These are phyloP conservation scores for Rhyacophila evoluta DNA, from an alignment of 2,888 invertebrate genomes.

Conservation along the genomic window DNA sequence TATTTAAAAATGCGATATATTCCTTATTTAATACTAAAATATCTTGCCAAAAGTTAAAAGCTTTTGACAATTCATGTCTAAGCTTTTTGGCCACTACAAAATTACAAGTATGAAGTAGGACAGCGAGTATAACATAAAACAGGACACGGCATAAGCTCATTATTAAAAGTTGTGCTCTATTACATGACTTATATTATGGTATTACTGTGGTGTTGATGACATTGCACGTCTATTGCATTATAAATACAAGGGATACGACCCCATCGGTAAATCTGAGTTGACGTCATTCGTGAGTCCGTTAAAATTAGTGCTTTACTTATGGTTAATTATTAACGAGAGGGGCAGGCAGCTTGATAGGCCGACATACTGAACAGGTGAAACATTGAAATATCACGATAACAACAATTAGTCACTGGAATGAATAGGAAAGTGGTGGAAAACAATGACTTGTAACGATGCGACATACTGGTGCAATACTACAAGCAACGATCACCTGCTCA, in stretches of 20 bases:
- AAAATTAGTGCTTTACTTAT: neutral
- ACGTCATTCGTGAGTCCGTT: neutral
- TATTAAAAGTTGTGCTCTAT: too few species aligned
- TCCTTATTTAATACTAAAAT: too few species aligned
- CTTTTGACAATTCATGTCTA: too few species aligned
- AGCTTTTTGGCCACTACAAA: too few species aligned
- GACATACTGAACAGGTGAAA: slow-evolving; percentile 23
- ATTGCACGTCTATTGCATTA: too few species aligned
- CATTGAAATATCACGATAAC: slow-evolving; percentile 45
- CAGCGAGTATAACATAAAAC: too few species aligned
- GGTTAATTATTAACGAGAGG: neutral
- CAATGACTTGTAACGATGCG: neutral
- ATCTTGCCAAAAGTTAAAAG: too few species aligned
- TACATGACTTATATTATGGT: too few species aligned
- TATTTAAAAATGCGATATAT: too few species aligned
- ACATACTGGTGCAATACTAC: neutral
- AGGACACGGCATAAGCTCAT: too few species aligned
- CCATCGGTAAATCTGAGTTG: neutral
- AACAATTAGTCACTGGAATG: slow-evolving; percentile 32
- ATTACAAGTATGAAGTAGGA: too few species aligned
- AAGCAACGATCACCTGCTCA: neutral
- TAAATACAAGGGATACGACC: neutral
- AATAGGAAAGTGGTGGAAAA: slow-evolving; percentile 11
- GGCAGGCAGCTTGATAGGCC: neutral
- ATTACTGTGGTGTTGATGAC: too few species aligned